Base-by-base conservation (phyloP, 2,888 invertebrate species). In the Didymodactylos carnosus region DNA sequence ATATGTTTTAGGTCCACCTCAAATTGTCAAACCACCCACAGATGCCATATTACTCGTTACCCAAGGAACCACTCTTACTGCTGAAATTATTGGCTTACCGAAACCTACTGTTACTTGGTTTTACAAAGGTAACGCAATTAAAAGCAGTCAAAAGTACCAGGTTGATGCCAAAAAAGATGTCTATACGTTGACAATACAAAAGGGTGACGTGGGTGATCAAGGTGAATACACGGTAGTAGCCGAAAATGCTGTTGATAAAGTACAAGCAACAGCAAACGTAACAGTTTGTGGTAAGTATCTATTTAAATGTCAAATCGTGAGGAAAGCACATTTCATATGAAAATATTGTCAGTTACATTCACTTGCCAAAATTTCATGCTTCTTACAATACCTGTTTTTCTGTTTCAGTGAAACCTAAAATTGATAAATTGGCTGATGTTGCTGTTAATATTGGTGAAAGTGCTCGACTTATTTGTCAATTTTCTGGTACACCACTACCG, bases 71-170 rank as follows among this genome's bases (percentile, higher is more conserved):
- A 8, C 62, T 41, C 53, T 74, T 39, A 71, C 71, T 14, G 40
- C 53, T 29, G 71, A 89, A 84, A 92, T 94, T 3, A 89, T 88
- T n/a, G 94, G 93, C 71, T 90, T 90, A 82, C 94, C 94, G 71
- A 88, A 89, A 11, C 94, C 94, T 16, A 89, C 89, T 80, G 89
- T 93, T 25, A 88, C 88, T 72, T 94, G 94, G 94, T 70, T 70
- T 14, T 72, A 73, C 19, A 71, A 82, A 77, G 81, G 80, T 71
- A 78, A 80, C 70, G 79, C 80, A 73, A 77, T 83, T 7, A 79
- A 79, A 49, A 78, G 78, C 71, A 78, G 78, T 76, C 79, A 80
- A 41, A 77, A 80, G 72, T 77, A 77, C 43, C 78, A 80, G 71
- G 80, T 80, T 46, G 78, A 77, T 75, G 78, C 79, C 75, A 77